phyloP scores from a whole-genome alignment of 2,113 vertebrate genomes.

The Sakesphorus luctuosus region DNA sequence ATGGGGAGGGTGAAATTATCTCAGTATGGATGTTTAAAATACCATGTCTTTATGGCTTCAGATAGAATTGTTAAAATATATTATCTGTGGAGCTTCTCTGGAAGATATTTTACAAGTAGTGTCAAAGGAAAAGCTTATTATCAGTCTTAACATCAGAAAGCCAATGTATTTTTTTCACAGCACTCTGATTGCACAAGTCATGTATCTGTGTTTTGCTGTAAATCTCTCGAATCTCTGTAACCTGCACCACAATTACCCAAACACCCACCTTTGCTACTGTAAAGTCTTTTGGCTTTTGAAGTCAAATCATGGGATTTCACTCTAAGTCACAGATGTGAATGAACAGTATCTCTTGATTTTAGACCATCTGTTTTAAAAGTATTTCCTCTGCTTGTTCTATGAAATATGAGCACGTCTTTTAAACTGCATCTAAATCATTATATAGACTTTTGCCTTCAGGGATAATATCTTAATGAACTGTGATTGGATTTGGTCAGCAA shows the following conservation, averaged over 20 bases:
- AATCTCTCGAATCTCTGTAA: background rate
- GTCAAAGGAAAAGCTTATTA: background rate
- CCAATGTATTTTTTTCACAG: background rate
- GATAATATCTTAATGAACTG: background rate
- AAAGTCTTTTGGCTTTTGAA: background rate
- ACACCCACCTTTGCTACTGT: background rate
- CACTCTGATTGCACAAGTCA: fast-evolving
- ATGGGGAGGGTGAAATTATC: background rate
- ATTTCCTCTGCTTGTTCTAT: background rate
- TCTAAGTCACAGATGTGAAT: background rate
- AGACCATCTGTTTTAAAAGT: background rate
- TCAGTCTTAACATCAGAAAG: background rate
- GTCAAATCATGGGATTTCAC: background rate
- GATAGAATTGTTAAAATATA: background rate
- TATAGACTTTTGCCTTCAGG: background rate
- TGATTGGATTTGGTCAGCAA: background rate
- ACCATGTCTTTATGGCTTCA: background rate
- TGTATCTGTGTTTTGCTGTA: background rate
- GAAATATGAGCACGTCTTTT: background rate
- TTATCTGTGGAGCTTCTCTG: background rate
- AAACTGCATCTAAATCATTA: background rate
- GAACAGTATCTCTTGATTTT: background rate
- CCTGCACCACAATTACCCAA: background rate
- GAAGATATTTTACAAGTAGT: background rate
- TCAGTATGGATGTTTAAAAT: background rate